Evolutionary conservation across 1,140 invertebrate species (phyloP), one percentile per base, ranked within the genome.

Genomic region (Cotesia typhae): DNA sequence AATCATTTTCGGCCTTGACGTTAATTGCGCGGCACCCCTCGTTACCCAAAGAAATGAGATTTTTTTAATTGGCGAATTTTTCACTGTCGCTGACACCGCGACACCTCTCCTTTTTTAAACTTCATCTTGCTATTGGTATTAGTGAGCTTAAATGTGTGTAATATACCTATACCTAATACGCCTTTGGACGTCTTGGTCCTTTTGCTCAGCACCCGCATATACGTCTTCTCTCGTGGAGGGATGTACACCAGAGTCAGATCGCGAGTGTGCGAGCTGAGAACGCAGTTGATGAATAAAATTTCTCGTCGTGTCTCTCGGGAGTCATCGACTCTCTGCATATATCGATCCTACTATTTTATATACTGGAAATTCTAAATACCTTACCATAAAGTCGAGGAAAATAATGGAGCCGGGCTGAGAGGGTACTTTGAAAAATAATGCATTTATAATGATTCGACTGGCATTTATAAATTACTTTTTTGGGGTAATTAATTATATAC

Each of bases 41-140:
- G 81, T 82, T 82, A 81, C 79, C 73, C 67, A 71, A 76, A 80
- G 81, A 80, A 82, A 82, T 81, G 81, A 82, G 80, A 82, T 82
- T 82, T 81, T 81, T 82, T 82, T 82, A 81, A 81, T 81, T 81
- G 79, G 79, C 70, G 79, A 81, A 82, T 81, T 82, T 82, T 82
- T 82, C 79, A 81, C 78, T 76, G 75, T 65, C 67, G 67, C 77
- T 76, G 78, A 81, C 79, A 79, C 75, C 76, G 68, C 73, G 68
- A 75, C 70, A 71, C 69, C 70, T 69, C 65, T 53, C 64, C 59
- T 69, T 52, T 55, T 66, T 69, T 47, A 14, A 10, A 61, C 52
- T 36, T 70, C 64, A 47, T 53, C 35, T 70, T 20, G 20, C 51
- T 37, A 57, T 41, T 64, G 7, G 67, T 71, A 55, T 38, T 70